These are phyloP conservation scores for Pomacea canaliculata DNA, from an alignment of 2,888 invertebrate genomes.

Conservation along the genomic window DNA sequence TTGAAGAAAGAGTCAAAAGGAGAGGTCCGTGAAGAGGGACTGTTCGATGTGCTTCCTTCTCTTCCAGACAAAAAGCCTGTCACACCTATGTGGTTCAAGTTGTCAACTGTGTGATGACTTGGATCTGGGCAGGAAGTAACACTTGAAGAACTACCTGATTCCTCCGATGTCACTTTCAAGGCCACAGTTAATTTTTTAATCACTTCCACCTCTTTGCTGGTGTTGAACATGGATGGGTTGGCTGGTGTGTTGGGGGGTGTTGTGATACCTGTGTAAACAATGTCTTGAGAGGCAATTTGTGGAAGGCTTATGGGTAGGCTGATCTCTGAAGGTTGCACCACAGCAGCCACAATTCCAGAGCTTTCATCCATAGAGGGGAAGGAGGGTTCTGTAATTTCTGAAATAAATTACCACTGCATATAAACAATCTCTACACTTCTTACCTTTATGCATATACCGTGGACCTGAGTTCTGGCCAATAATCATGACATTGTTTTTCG, in stretches of 20 bases:
- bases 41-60: neutral
- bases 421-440: too few species aligned
- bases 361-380: neutral
- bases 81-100: neutral
- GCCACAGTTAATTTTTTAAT: conserved; percentile 36
- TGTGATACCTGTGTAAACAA: neutral
- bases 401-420: neutral
- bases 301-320: too few species aligned
- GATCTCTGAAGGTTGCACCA: too few species aligned
- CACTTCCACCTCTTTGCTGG: conserved; percentile 16
- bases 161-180: conserved; percentile 37
- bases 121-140: conserved; percentile 56
- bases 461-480: too few species aligned
- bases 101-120: neutral
- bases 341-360: too few species aligned
- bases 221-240: conserved; percentile 14
- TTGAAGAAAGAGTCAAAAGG: conserved; percentile 14
- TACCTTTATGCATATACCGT: neutral
- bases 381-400: conserved; percentile 2
- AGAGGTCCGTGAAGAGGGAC: neutral
- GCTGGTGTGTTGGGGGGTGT: conserved; percentile 19
- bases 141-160: conserved; percentile 51
- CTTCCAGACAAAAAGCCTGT: neutral
- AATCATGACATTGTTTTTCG: too few species aligned
- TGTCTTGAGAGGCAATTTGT: neutral